Conservation (phyloP, 2,113 vertebrate species). For the Tursiops truncatus region DNA sequence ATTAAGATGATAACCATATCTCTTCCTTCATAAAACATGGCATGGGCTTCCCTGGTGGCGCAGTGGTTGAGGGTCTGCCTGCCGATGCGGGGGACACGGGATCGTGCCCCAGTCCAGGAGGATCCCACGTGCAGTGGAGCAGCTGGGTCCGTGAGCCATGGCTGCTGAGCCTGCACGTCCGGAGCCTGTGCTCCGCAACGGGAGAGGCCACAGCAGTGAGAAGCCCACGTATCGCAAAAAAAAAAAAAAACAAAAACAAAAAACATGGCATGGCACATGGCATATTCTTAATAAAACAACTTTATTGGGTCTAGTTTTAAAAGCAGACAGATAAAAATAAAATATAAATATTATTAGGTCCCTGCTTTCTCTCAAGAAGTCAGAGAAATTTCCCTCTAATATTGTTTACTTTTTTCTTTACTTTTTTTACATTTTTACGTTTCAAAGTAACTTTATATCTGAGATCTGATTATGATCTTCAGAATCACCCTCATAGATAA, state of each 20-base stretch:
- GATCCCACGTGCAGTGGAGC: too few relatives aligned
- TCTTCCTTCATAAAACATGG: neutral
- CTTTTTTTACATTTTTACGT: neutral
- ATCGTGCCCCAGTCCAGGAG: too few relatives aligned
- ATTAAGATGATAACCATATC: neutral
- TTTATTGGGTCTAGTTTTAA: neutral
- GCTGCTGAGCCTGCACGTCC: too few relatives aligned
- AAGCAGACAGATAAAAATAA: neutral
- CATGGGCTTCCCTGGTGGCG: too few relatives aligned
- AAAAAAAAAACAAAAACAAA: neutral
- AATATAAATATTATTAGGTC: neutral
- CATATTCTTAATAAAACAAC: neutral
- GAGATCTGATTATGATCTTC: neutral
- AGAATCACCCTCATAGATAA: neutral
- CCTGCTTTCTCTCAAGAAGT: neutral
- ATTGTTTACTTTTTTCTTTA: neutral
- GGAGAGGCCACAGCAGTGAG: too few relatives aligned
- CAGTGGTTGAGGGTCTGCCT: too few relatives aligned
- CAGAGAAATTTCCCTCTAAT: neutral
- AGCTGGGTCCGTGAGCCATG: too few relatives aligned
- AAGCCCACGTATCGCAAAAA: too few relatives aligned
- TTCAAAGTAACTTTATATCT: neutral
- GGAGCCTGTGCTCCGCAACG: too few relatives aligned
- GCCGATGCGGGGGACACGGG: too few relatives aligned
- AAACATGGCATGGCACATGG: neutral